phyloP scores from a whole-genome alignment of 2,888 invertebrate species.

The Drosophila setosimentum region DNA sequence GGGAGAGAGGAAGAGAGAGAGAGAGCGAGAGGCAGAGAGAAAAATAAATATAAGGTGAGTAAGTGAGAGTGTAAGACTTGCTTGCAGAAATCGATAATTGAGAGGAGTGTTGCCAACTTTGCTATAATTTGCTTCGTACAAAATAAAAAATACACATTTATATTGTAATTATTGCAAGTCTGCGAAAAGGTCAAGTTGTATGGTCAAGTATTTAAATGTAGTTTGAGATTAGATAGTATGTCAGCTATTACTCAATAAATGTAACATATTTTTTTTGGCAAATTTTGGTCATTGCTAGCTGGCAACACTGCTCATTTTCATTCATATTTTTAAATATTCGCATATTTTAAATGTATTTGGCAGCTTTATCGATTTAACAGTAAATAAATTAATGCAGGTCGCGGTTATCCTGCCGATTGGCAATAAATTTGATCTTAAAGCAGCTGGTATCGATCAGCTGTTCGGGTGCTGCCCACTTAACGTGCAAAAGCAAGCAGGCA shows the following conservation, averaged over 20 bases:
- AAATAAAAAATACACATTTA: not conserved
- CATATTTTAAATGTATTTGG: not conserved
- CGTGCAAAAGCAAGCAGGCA: constrained; percentile 16
- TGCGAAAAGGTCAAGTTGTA: not conserved
- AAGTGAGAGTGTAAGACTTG: not conserved
- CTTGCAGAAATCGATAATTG: constrained; percentile 17
- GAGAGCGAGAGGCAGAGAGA: not conserved
- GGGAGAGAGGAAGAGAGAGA: not conserved
- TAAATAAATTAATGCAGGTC: constrained; percentile 74
- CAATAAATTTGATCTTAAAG: constrained; percentile 25
- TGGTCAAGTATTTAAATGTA: not conserved
- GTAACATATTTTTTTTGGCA: not conserved
- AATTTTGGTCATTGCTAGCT: not conserved
- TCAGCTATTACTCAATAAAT: not conserved
- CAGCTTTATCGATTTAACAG: constrained; percentile 49
- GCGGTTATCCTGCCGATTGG: constrained; percentile 33
- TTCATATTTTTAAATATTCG: not conserved
- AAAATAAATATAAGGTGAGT: no score
- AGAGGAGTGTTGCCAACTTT: not conserved
- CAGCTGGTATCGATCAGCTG: constrained; percentile 49
- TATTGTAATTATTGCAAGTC: not conserved
- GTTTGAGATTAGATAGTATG: not conserved
- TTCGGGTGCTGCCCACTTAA: constrained; percentile 54
- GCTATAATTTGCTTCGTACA: not conserved
- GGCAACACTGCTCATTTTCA: not conserved